Evolutionary conservation across 2,113 vertebrate genomes (phyloP), one percentile per base, ranked within the genome.

Genomic region (Poecilia latipinna): DNA sequence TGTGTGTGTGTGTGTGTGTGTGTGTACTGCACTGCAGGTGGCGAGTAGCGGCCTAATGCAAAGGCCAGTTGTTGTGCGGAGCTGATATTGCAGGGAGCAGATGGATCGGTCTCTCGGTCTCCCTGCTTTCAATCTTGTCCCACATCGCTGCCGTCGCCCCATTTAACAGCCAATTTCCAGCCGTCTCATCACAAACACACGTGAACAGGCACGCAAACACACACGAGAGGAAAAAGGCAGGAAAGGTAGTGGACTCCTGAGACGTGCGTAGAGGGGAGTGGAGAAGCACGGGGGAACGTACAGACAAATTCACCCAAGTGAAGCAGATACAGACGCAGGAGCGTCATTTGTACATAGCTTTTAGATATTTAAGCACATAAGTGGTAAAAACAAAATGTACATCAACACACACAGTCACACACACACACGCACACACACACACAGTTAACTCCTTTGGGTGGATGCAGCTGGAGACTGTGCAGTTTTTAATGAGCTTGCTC

Each of bases 401-500:
- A 48, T 48, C 39, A 42, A 42, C 39, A 15, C 39, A 42, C 39
- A 2, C 39, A 15, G 12, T 17, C 17, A 24, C 17, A 48, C 15
- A 51, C 24, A 62, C 28, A 28, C 28, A 28, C 31, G 35, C 69
- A 74, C 61, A 51, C 63, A 31, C 63, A 82, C 68, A 77, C 48
- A 77, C 54, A 29, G 51, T 71, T 74, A 70, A 66, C 70, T 89
- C 83, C 84, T 78, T 29, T 70, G 74, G 79, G 77, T 68, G 81
- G 75, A 77, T 72, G 24, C 35, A 65, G 68, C 73, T 84, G 89
- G 86, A 88, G 87, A 86, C 67, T 71, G 65, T 72, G 78, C 82
- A 77, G 80, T 72, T 87, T 89, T 91, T 94, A 94, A 93, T 92
- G 91, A 91, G 89, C 89, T 73, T 64, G 70, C 83, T 80, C 91